These are phyloP conservation scores for Delichon dasypus DNA, from an alignment of 2,797 vertebrate genomes.

Conservation along the genomic window DNA sequence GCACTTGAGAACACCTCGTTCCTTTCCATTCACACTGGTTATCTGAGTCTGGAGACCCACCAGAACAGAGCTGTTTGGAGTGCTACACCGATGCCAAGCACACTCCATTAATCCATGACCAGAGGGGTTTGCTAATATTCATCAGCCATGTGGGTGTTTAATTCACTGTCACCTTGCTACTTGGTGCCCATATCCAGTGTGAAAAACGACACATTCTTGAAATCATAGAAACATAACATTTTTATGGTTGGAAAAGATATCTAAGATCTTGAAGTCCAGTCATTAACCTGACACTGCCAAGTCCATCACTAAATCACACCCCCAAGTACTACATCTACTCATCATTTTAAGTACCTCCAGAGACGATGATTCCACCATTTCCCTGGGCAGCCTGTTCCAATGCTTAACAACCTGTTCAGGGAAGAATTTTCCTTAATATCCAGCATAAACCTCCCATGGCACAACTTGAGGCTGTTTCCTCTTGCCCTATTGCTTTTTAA, in stretches of 20 bases:
- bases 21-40: neutral
- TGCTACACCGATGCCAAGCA: fast-evolving
- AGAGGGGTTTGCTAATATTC: neutral
- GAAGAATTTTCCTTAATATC: neutral
- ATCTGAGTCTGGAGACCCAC: neutral
- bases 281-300: neutral
- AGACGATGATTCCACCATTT: neutral
- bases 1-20: fast-evolving
- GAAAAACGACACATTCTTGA: neutral
- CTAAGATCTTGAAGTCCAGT: neutral
- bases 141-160: neutral
- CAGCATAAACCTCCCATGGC: neutral
- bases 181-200: neutral
- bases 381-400: neutral
- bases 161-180: fast-evolving
- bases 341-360: neutral
- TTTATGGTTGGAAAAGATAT: neutral
- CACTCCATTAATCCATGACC: fast-evolving
- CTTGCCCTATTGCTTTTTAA: neutral
- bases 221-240: neutral
- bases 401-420: fast-evolving
- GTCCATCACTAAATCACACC: neutral
- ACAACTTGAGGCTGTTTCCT: neutral
- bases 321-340: neutral
- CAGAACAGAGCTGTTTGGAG: neutral